Conservation (phyloP, 2,888 invertebrate genomes). For the Heteromurus nitidus region DNA sequence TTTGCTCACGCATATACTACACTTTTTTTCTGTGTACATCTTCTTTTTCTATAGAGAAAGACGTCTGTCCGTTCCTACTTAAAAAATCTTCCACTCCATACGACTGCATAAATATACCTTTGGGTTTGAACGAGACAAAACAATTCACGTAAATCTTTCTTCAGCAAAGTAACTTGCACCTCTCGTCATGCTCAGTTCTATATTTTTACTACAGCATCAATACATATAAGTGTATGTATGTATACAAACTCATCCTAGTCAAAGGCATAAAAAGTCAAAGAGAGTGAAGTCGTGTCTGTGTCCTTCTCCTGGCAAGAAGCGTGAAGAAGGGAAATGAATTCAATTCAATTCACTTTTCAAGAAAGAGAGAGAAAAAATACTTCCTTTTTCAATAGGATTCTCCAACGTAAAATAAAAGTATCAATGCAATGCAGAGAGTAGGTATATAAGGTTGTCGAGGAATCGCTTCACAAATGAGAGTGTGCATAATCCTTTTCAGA, state of each 20-base stretch:
- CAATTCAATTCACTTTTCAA: conserved; percentile 44
- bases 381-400: conserved; percentile 30
- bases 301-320: conserved; percentile 38
- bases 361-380: conserved; percentile 23
- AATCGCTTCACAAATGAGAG: conserved; percentile 2
- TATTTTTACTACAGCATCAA: conserved; percentile 5
- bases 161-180: conserved; percentile 41
- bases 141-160: conserved; percentile 56
- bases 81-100: too few relatives aligned
- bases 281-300: conserved; percentile 26
- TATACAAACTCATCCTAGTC: too few relatives aligned
- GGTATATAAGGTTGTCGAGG: neutral
- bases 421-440: conserved; percentile 4
- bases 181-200: conserved; percentile 11
- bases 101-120: too few relatives aligned
- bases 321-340: conserved; percentile 56
- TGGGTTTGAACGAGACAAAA: too few relatives aligned
- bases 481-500: neutral
- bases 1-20: neutral
- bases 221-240: too few relatives aligned
- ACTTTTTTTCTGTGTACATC: neutral
- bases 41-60: neutral
- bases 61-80: neutral
- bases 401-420: conserved; percentile 45
- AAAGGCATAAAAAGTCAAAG: neutral